Evolutionary conservation across 2,888 invertebrate genomes (phyloP).

Genomic region (Alentia gelatinosa): DNA sequence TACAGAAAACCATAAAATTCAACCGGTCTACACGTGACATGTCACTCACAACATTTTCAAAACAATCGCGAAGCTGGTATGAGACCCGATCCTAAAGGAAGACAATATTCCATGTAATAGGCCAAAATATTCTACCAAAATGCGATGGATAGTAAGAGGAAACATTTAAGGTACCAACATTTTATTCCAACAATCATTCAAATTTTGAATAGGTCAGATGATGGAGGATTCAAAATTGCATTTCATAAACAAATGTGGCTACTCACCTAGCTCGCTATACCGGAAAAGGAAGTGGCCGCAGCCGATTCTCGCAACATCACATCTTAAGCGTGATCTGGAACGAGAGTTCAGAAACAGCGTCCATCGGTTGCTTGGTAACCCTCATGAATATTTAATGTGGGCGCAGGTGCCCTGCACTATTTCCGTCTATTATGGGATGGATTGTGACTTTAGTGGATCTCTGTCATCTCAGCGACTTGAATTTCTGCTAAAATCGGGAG

Average conservation of each 20-base stretch:
- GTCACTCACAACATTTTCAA: too few species aligned
- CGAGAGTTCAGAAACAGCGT: neutral
- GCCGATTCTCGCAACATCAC: neutral
- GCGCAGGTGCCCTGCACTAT: conserved; percentile 41
- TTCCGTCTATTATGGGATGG: conserved; percentile 59
- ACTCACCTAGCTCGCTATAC: conserved; percentile 50
- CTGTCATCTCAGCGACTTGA: neutral
- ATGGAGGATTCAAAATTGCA: neutral
- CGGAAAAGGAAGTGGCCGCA: conserved; percentile 43
- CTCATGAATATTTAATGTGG: conserved; percentile 57
- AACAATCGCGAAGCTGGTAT: too few species aligned
- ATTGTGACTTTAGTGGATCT: neutral
- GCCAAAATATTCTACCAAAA: neutral
- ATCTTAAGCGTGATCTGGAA: neutral
- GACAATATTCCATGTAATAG: too few species aligned
- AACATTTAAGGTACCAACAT: neutral
- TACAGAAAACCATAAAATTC: too few species aligned
- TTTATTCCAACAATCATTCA: neutral
- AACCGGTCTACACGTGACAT: too few species aligned
- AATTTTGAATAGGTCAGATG: neutral
- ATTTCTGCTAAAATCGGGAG: neutral
- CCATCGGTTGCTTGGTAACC: conserved; percentile 23
- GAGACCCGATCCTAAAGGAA: too few species aligned
- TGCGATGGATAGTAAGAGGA: neutral
- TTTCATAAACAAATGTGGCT: neutral